A percentile compares a stretch with the other conserved stretches of the same genome.
These are phyloP conservation scores for Orchesella flavescens DNA, from an alignment of 2,888 invertebrate genomes.

Conservation along the genomic window DNA sequence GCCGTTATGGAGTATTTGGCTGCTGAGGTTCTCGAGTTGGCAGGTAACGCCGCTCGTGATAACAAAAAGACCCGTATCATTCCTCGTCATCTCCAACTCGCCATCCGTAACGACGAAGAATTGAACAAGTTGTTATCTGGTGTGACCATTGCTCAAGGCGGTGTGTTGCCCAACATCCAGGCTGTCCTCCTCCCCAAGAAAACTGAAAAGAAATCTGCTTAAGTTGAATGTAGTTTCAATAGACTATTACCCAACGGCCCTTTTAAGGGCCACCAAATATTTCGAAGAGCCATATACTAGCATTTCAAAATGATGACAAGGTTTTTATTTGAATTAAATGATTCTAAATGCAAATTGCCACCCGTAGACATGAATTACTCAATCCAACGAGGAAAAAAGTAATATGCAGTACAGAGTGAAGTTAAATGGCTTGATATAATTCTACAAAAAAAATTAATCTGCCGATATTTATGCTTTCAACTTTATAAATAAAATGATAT, in stretches of 20 bases:
- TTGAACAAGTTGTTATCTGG: slow-evolving; percentile 84
- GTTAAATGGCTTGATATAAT: too few relatives aligned
- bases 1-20: slow-evolving; percentile 53
- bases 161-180: slow-evolving; percentile 82
- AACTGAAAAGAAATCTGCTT: slow-evolving; percentile 63
- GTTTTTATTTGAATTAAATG: too few relatives aligned
- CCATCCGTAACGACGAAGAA: slow-evolving; percentile 88
- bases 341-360: too few relatives aligned
- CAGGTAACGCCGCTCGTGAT: slow-evolving; percentile 79
- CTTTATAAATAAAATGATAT: too few relatives aligned
- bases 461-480: too few relatives aligned
- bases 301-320: too few relatives aligned
- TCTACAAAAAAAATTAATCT: too few relatives aligned
- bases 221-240: not conserved
- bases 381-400: too few relatives aligned
- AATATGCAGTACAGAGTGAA: too few relatives aligned
- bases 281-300: too few relatives aligned
- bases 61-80: slow-evolving; percentile 83
- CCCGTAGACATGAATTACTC: too few relatives aligned
- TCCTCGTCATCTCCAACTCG: slow-evolving; percentile 85
- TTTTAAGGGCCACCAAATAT: too few relatives aligned
- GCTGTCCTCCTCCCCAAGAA: slow-evolving; percentile 83
- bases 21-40: slow-evolving; percentile 44
- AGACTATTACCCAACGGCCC: not conserved
- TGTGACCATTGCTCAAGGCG: slow-evolving; percentile 83